A percentile compares a stretch with the other conserved stretches of the same genome.
phyloP scores from a whole-genome alignment of 2,113 vertebrate genomes.

The Athene noctua region DNA sequence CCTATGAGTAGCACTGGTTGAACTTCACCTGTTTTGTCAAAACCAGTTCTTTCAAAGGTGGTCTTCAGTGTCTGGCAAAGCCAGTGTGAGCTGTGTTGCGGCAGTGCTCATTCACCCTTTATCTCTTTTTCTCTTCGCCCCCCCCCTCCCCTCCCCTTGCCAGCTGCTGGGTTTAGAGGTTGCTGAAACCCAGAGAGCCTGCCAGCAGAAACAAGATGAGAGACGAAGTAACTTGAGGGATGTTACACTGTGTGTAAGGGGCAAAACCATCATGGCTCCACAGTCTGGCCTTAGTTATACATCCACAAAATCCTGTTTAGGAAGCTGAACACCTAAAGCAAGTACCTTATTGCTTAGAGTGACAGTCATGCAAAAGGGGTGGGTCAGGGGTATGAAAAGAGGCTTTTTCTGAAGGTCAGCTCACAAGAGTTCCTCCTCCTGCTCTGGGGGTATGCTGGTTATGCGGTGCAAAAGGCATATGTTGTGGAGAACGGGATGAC shows the following conservation, averaged over 20 bases:
- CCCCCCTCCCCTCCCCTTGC: background rate
- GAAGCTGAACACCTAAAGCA: background rate
- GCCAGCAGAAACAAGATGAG: background rate
- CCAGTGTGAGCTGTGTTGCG: background rate
- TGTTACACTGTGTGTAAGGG: background rate
- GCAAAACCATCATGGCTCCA: background rate
- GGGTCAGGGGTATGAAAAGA: background rate
- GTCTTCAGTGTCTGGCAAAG: background rate
- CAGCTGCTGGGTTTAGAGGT: background rate
- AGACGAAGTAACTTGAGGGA: background rate
- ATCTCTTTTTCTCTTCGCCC: too few relatives aligned
- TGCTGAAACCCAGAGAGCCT: background rate
- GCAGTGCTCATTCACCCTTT: rapidly evolving
- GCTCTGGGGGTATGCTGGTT: background rate
- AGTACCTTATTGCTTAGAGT: background rate
- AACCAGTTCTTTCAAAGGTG: background rate
- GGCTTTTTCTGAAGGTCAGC: background rate
- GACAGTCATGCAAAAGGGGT: background rate
- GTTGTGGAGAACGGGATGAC: background rate
- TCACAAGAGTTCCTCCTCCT: background rate
- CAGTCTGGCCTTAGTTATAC: background rate
- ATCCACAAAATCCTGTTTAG: background rate
- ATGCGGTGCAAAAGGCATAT: background rate
- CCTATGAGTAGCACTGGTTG: background rate
- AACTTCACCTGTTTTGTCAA: background rate